Percentiles rank a stretch among this genome's conserved stretches.
Evolutionary conservation across 2,113 vertebrate genomes (phyloP).

Genomic region (Pollimyrus isidori): DNA sequence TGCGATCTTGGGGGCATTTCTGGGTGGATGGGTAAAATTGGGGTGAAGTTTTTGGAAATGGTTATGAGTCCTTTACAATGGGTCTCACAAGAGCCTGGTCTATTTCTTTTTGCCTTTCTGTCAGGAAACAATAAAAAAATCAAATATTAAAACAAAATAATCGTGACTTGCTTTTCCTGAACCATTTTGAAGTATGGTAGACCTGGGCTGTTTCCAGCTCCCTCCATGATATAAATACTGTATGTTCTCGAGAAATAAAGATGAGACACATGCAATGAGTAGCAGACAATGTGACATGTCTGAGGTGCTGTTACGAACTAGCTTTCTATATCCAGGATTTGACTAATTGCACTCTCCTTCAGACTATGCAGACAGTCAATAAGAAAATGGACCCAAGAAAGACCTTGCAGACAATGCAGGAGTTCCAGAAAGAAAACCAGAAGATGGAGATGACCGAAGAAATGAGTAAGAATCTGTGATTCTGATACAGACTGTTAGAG

Average conservation of each 20-base stretch:
- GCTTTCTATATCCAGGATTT: background rate
- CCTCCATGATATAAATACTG: background rate
- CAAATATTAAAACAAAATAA: background rate
- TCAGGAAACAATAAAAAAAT: slow-evolving; percentile 4
- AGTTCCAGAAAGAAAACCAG: slow-evolving; percentile 84
- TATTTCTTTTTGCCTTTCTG: background rate
- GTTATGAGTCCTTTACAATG: background rate
- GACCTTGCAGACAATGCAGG: slow-evolving; percentile 81
- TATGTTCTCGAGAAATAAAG: background rate
- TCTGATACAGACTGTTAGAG: background rate
- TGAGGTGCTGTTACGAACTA: background rate
- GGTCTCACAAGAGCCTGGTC: background rate
- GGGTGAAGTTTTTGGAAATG: background rate
- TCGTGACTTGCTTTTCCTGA: background rate
- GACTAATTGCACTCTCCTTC: background rate
- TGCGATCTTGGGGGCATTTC: background rate
- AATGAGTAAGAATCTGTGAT: slow-evolving; percentile 66
- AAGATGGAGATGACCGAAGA: slow-evolving; percentile 90
- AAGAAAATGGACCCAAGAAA: slow-evolving; percentile 86
- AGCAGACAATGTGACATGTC: background rate
- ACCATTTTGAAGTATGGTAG: background rate
- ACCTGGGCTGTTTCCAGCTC: background rate
- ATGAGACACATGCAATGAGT: background rate
- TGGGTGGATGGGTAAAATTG: slow-evolving; percentile 9
- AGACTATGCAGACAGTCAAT: slow-evolving; percentile 85